These are phyloP conservation scores for Macaca fascicularis DNA, from an alignment of 2,113 vertebrate species.

Conservation along the genomic window T2T-MFA8v1.1 NC_088380.1:127009001-127009500, in stretches of 20 bases:
- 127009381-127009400: background rate
- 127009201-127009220: background rate
- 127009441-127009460: background rate
- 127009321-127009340: background rate
- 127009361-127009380: background rate
- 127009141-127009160: background rate
- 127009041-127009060: conserved; percentile 2
- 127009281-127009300: background rate
- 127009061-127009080: background rate
- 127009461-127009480: background rate
- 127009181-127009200: background rate
- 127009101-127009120: conserved; percentile 18
- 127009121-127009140: conserved; percentile 22
- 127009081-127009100: conserved; percentile 44
- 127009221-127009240: background rate
- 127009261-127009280: background rate
- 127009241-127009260: background rate
- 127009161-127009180: conserved; percentile 8
- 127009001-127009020: background rate
- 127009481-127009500: background rate
- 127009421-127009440: background rate
- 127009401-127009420: background rate
- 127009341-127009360: background rate
- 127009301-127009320: background rate
- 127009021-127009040: background rate